Conservation (phyloP, 2,888 invertebrate genomes). For the Linnaemya vulpina region DNA sequence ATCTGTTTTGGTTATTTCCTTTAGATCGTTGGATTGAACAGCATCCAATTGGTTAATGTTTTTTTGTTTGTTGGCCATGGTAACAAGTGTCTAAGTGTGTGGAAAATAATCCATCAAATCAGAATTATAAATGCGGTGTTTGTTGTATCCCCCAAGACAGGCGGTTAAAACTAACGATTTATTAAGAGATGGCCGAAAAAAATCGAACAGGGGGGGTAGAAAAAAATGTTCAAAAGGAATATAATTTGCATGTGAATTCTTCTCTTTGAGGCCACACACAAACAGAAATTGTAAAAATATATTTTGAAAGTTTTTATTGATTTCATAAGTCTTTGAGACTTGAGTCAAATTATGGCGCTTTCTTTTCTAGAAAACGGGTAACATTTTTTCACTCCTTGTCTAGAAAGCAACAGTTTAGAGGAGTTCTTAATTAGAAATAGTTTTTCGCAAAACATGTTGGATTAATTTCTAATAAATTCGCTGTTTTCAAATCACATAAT, state of each 20-base stretch:
- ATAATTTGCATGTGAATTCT: neutral
- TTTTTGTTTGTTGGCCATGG: conserved; percentile 15
- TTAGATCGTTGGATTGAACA: neutral
- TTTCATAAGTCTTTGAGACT: too few relatives aligned
- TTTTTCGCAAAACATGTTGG: too few relatives aligned
- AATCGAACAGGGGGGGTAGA: neutral
- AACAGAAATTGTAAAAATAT: neutral
- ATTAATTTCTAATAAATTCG: too few relatives aligned
- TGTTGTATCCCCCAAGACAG: neutral
- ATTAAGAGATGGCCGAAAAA: neutral
- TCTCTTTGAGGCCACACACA: neutral
- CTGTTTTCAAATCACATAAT: too few relatives aligned
- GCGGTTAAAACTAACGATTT: neutral
- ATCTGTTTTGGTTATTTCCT: neutral
- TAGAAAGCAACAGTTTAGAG: too few relatives aligned
- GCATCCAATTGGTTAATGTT: conserved; percentile 53
- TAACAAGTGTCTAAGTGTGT: conserved; percentile 44
- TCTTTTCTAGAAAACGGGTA: too few relatives aligned
- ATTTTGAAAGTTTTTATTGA: neutral
- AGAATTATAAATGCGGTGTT: conserved; percentile 31
- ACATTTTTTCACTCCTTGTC: too few relatives aligned
- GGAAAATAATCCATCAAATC: conserved; percentile 54
- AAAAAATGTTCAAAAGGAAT: neutral
- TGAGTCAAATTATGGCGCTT: too few relatives aligned
- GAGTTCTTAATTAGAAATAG: too few relatives aligned